phyloP scores from a whole-genome alignment of 2,797 vertebrate genomes.

The Yasuhikotakia modesta region DNA sequence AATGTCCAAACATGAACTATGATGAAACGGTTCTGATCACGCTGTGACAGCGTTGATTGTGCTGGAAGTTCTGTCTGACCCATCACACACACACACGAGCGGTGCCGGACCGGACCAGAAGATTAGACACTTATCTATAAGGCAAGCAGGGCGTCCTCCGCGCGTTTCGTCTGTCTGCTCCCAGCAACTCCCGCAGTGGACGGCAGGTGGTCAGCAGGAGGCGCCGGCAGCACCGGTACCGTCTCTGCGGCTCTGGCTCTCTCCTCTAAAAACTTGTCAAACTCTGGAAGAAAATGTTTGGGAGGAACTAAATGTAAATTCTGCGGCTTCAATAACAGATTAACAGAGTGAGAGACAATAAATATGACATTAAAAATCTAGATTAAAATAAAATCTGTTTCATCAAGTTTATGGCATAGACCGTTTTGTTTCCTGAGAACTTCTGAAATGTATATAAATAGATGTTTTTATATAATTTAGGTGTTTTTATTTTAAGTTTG shows the following conservation, averaged over 20 bases:
- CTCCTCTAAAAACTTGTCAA: slow-evolving; percentile 98
- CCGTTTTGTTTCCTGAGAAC: too few species aligned
- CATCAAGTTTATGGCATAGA: too few species aligned
- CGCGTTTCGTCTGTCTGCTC: slow-evolving; percentile 83
- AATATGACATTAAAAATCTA: too few species aligned
- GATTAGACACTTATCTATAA: slow-evolving; percentile 70
- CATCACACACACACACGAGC: slow-evolving; percentile 25
- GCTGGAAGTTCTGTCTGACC: slow-evolving; percentile 39
- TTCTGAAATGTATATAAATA: too few species aligned
- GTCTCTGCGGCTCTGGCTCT: slow-evolving; percentile 94
- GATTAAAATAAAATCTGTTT: too few species aligned
- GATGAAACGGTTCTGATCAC: too few species aligned
- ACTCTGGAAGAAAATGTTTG: slow-evolving; percentile 76
- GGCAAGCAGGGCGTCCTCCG: slow-evolving; percentile 89
- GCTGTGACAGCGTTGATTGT: slow-evolving; percentile 9
- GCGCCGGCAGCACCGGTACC: slow-evolving; percentile 85
- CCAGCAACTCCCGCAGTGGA: slow-evolving; percentile 68
- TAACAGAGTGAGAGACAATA: too few species aligned
- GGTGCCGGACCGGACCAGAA: slow-evolving; percentile 35
- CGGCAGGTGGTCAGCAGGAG: slow-evolving; percentile 79
- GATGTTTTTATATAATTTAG: too few species aligned
- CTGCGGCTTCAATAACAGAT: neutral
- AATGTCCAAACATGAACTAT: too few species aligned
- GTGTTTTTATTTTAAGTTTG: too few species aligned
- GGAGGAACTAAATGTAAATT: neutral